Percentiles rank a stretch among this genome's conserved stretches.
phyloP scores from a whole-genome alignment of 2,888 invertebrate species.

The Lasioglossum zephyrum region DNA sequence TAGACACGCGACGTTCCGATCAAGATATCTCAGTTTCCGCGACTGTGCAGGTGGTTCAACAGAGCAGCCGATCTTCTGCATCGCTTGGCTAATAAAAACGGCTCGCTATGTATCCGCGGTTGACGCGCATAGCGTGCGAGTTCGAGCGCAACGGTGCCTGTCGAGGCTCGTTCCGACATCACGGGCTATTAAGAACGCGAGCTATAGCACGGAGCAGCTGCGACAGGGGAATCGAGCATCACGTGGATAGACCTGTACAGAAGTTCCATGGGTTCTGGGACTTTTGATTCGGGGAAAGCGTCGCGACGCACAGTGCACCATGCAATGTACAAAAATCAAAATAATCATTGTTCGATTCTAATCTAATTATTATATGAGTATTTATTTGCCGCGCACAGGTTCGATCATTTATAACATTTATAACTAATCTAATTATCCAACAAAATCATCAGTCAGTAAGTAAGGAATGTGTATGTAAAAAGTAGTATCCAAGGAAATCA shows the following conservation, averaged over 20 bases:
- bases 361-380: too few relatives aligned
- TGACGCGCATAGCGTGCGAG: constrained; percentile 42
- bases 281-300: not conserved
- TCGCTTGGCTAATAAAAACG: not conserved
- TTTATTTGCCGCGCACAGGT: too few relatives aligned
- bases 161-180: constrained; percentile 43
- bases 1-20: not conserved
- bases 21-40: not conserved
- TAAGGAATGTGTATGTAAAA: too few relatives aligned
- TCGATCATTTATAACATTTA: too few relatives aligned
- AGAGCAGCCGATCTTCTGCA: not conserved
- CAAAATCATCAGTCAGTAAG: too few relatives aligned
- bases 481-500: too few relatives aligned
- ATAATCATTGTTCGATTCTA: too few relatives aligned
- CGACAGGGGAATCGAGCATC: constrained; percentile 7
- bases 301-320: not conserved
- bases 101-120: constrained; percentile 1
- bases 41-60: not conserved
- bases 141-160: constrained; percentile 49
- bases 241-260: not conserved
- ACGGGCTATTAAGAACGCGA: constrained; percentile 54
- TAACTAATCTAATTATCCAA: too few relatives aligned
- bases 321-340: too few relatives aligned
- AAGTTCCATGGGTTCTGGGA: not conserved
- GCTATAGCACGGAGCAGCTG: constrained; percentile 40